Evolutionary conservation across 1,140 invertebrate species (phyloP).

Genomic region (Gryllus bimaculatus): DNA sequence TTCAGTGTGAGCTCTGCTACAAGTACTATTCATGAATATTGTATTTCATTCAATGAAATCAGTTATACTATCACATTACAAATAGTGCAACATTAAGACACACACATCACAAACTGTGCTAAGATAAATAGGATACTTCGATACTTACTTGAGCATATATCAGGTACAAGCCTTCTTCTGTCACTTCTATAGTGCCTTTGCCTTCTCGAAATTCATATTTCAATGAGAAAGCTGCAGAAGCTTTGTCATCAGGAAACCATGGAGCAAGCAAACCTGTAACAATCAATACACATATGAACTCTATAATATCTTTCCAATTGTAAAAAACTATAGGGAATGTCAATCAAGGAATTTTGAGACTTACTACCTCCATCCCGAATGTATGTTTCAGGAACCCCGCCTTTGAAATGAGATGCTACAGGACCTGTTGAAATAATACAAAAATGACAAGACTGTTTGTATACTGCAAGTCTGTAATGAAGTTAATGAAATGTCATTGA

Average conservation of each 20-base stretch:
- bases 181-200: constrained; percentile 34
- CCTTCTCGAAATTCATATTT: constrained; percentile 35
- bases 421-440: constrained; percentile 26
- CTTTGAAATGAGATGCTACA: constrained; percentile 32
- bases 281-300: background rate
- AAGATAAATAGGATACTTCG: too few species aligned
- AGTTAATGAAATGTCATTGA: background rate
- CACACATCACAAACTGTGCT: too few species aligned
- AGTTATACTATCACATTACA: too few species aligned
- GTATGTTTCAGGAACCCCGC: constrained; percentile 33
- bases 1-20: too few species aligned
- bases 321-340: background rate
- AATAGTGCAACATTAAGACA: too few species aligned
- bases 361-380: constrained; percentile 33
- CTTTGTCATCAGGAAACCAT: constrained; percentile 32
- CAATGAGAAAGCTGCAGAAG: constrained; percentile 31
- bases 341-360: constrained; percentile 24
- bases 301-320: background rate
- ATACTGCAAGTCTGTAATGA: background rate
- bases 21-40: too few species aligned
- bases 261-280: constrained; percentile 33
- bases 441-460: background rate
- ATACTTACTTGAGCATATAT: constrained; percentile 34
- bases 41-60: too few species aligned
- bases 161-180: constrained; percentile 33